Evolutionary conservation across 2,113 vertebrate genomes (phyloP), one percentile per base, ranked within the genome.

Genomic region (Bucco capensis): DNA sequence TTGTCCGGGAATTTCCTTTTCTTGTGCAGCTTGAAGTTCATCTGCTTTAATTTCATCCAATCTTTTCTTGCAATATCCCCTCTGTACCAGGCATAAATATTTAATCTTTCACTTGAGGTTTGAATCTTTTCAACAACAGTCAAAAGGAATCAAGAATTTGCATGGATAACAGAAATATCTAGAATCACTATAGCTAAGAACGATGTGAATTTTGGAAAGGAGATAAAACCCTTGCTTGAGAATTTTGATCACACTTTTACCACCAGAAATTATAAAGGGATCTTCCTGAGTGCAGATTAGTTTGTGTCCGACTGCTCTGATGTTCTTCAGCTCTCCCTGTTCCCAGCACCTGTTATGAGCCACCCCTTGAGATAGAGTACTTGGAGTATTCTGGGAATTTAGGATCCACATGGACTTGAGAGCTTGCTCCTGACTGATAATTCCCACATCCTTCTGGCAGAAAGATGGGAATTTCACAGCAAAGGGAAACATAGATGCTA

Each of bases 1-100:
- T 77, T 87, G 83, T 94, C 92, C 92, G 78, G 60, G 86, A 93
- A 96, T 96, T 95, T 89, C 44, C 25, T 86, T 16, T 42, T 64
- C 56, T 58, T 22, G 2, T 89, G 79, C 71, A 85, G 51, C 56
- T 70, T 92, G 35, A 94, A 91, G 91, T 93, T 93, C 30, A 10
- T 70, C 84, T 93, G 71, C 77, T 81, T 92, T 92, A 76, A 73
- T 93, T 89, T 95, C 6, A 62, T 79, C 62, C 58, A 44, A 7
- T 92, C 4, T 2, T 76, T 94, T 86, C 53, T 94, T 87, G 54
- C 64, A 93, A 66, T 89, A 92, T 58, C n/a, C 35, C 62, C 46
- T 69, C 62, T 79, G 42, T 61, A 71, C 33, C 50, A 66, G 31
- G 66, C 71, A 92, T 73, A 89, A 95, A 93, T 96, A 94, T 83